A percentile compares a stretch with the other conserved stretches of the same genome.
phyloP scores from a whole-genome alignment of 2,888 invertebrate species.

The Phragmatobia fuliginosa region DNA sequence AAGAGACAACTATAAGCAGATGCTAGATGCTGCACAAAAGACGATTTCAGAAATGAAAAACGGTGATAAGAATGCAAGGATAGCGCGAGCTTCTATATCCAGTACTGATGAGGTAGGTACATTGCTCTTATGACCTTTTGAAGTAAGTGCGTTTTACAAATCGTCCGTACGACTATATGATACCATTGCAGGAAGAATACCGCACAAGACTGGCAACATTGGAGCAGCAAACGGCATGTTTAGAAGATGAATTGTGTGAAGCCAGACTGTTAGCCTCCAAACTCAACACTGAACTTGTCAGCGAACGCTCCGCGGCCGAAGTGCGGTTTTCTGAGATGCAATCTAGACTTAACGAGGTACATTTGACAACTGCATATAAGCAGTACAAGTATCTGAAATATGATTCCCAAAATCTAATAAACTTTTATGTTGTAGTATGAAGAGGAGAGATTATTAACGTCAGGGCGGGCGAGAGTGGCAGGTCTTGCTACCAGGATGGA shows the following conservation, averaged over 20 bases:
- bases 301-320: constrained; percentile 94
- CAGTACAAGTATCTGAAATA: background rate
- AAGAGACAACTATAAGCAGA: constrained; percentile 95
- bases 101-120: constrained; percentile 90
- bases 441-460: constrained; percentile 93
- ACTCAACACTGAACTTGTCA: constrained; percentile 95
- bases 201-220: constrained; percentile 90
- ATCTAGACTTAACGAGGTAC: constrained; percentile 93
- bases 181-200: constrained; percentile 87
- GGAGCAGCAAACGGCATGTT: constrained; percentile 93
- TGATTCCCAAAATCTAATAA: background rate
- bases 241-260: constrained; percentile 96
- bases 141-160: background rate
- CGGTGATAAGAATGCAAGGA: constrained; percentile 80
- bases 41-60: constrained; percentile 92
- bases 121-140: background rate
- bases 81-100: constrained; percentile 88
- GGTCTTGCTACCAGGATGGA: constrained; percentile 95
- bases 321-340: constrained; percentile 95
- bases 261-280: constrained; percentile 93
- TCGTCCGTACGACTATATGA: background rate
- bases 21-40: constrained; percentile 95
- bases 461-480: constrained; percentile 94
- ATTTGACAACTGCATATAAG: background rate
- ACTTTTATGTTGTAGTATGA: constrained; percentile 87